A percentile compares a stretch with the other conserved stretches of the same genome.
phyloP scores from a whole-genome alignment of 2,113 vertebrate genomes.

The Pseudolaguvia tuberculata region DNA sequence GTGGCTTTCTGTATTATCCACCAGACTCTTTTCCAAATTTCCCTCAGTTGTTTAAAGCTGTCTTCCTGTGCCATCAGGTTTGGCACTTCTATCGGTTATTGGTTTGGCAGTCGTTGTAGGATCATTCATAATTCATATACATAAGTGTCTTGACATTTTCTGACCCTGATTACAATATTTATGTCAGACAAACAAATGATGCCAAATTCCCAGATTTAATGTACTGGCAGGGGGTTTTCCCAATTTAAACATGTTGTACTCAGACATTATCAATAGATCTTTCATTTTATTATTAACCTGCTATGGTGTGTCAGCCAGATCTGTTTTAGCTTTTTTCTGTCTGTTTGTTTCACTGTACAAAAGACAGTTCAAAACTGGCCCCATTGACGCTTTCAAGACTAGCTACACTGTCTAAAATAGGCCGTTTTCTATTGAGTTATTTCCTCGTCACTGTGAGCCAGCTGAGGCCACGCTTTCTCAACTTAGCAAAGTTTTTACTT shows the following conservation, averaged over 20 bases:
- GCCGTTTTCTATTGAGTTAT: constrained; percentile 44
- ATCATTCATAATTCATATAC: no score
- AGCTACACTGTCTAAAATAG: constrained; percentile 16
- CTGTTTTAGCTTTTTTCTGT: not conserved
- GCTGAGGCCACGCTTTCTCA: constrained; percentile 47
- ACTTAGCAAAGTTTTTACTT: constrained; percentile 49
- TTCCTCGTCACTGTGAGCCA: constrained; percentile 60
- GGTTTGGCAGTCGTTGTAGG: no score
- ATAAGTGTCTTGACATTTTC: no score
- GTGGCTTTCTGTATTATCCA: no score
- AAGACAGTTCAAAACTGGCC: not conserved
- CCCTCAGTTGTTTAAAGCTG: no score
- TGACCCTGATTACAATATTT: no score
- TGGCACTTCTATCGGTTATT: no score
- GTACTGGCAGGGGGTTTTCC: not conserved
- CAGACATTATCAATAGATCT: not conserved
- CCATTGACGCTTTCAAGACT: not conserved
- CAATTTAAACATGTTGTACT: not conserved
- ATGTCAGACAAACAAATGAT: no score
- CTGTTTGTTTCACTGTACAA: constrained; percentile 3
- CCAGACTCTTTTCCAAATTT: no score
- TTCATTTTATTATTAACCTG: not conserved
- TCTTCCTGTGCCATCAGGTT: no score
- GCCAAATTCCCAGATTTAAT: no score
- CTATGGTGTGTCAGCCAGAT: not conserved